These are phyloP conservation scores for Formica exsecta DNA, from an alignment of 1,140 invertebrate species.

Conservation along the genomic window DNA sequence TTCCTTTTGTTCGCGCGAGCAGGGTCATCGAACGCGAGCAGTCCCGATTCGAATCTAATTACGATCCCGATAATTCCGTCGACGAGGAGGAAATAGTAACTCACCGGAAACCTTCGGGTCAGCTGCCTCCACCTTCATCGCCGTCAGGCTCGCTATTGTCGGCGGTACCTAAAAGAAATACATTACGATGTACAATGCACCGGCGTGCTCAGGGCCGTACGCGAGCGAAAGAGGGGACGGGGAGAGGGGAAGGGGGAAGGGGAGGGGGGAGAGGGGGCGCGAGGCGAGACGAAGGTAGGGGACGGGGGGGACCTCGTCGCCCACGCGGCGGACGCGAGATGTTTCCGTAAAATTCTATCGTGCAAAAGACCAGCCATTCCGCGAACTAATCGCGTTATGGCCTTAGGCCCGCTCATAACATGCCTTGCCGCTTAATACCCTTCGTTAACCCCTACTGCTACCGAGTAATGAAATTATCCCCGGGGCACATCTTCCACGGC, in stretches of 20 bases:
- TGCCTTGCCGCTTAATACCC: constrained; percentile 26
- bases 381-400: constrained; percentile 53
- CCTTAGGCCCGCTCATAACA: constrained; percentile 33
- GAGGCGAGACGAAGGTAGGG: constrained; percentile 25
- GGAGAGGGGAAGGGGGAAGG: constrained; percentile 36
- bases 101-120: constrained; percentile 86
- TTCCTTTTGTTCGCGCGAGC: constrained; percentile 40
- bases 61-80: constrained; percentile 79
- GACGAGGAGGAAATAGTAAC: constrained; percentile 82
- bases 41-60: constrained; percentile 80
- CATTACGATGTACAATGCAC: constrained; percentile 80
- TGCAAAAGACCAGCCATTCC: constrained; percentile 40
- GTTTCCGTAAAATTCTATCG: constrained; percentile 53
- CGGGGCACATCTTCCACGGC: not conserved
- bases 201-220: constrained; percentile 74
- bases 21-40: constrained; percentile 76
- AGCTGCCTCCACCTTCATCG: constrained; percentile 85
- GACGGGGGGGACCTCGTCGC: constrained; percentile 53
- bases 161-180: constrained; percentile 84
- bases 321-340: constrained; percentile 63
- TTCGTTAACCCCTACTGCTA: constrained; percentile 51
- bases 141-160: constrained; percentile 85
- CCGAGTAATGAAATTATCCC: constrained; percentile 41
- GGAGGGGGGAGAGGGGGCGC: constrained; percentile 4
- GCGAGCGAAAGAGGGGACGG: constrained; percentile 1